Evolutionary conservation across 2,888 invertebrate genomes (phyloP).

Genomic region (Dorcus parallelipipedus): DNA sequence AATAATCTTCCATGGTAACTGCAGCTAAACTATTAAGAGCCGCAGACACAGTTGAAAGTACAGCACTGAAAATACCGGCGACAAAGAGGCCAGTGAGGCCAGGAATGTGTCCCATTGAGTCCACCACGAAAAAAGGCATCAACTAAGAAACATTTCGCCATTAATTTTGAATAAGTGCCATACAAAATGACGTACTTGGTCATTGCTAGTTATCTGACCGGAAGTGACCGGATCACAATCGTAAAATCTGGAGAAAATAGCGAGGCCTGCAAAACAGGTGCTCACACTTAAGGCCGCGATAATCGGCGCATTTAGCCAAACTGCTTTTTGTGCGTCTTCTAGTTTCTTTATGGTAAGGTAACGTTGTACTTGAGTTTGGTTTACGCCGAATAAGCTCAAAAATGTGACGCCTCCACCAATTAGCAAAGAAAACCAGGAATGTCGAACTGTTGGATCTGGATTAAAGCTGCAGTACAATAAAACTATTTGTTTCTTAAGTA

Average conservation of each 20-base stretch:
- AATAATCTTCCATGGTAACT: constrained; percentile 82
- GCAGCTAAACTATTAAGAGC: constrained; percentile 84
- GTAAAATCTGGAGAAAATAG: constrained; percentile 72
- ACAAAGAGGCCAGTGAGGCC: constrained; percentile 84
- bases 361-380: constrained; percentile 75
- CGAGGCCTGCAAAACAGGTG: constrained; percentile 66
- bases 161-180: neutral
- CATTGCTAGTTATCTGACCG: constrained; percentile 59
- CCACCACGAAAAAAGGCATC: constrained; percentile 72
- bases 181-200: constrained; percentile 52
- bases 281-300: constrained; percentile 65
- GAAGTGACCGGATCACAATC: constrained; percentile 72
- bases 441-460: constrained; percentile 75
- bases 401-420: constrained; percentile 81
- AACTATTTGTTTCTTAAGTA: neutral
- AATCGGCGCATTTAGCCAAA: constrained; percentile 78
- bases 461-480: constrained; percentile 57
- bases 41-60: constrained; percentile 84
- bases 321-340: constrained; percentile 62
- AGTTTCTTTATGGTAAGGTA: constrained; percentile 65
- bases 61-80: constrained; percentile 84
- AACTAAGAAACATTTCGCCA: constrained; percentile 39
- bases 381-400: constrained; percentile 59
- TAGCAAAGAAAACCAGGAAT: constrained; percentile 77
- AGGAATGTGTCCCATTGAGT: constrained; percentile 64